Percentiles rank a stretch among this genome's conserved stretches.
These are phyloP conservation scores for Siphamia tubifer DNA, from an alignment of 2,113 vertebrate genomes.

Conservation along the genomic window DNA sequence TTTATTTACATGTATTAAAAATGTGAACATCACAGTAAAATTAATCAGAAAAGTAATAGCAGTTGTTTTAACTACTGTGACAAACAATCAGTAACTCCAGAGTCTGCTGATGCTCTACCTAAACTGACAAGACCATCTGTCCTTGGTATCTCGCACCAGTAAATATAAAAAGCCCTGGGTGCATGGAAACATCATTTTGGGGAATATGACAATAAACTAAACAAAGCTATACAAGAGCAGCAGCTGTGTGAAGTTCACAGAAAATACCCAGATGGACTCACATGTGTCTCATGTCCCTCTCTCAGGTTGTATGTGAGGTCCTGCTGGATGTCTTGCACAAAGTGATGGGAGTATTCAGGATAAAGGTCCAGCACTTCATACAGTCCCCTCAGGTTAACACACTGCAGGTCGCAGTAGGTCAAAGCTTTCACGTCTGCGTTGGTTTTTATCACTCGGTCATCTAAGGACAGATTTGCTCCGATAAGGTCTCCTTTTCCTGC, in stretches of 20 bases:
- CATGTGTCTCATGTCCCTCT: constrained; percentile 93
- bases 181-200: neutral
- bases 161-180: neutral
- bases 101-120: too few species aligned
- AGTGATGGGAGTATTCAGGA: constrained; percentile 92
- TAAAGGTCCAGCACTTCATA: constrained; percentile 95
- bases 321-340: constrained; percentile 92
- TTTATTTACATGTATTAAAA: too few species aligned
- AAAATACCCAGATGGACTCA: constrained; percentile 74
- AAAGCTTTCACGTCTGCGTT: constrained; percentile 95
- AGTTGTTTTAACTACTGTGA: too few species aligned
- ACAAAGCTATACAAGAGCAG: too few species aligned
- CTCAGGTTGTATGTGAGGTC: constrained; percentile 96
- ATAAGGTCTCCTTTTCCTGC: constrained; percentile 95
- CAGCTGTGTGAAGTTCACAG: neutral
- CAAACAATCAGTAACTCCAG: too few species aligned
- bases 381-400: constrained; percentile 92
- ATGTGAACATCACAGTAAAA: neutral
- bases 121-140: too few species aligned
- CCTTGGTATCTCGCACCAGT: neutral
- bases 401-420: constrained; percentile 96
- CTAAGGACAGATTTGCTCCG: constrained; percentile 90
- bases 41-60: too few species aligned
- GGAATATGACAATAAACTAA: too few species aligned
- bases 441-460: constrained; percentile 94